These are phyloP conservation scores for Cepaea nemoralis DNA, from an alignment of 1,140 invertebrate genomes.

Conservation along the genomic window DNA sequence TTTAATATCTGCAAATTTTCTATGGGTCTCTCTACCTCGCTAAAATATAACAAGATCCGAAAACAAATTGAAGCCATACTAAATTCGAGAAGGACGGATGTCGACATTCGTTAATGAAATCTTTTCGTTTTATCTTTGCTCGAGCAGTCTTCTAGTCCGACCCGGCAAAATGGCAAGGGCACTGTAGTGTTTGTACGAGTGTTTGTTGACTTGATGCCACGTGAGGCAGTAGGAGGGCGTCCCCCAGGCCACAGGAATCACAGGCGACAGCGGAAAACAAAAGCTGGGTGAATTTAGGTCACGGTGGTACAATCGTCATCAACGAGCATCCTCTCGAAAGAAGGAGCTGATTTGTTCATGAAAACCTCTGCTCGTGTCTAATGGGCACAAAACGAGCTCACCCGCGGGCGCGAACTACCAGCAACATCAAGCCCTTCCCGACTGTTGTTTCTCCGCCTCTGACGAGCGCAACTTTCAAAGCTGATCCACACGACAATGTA, in stretches of 20 bases:
- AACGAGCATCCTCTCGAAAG: constrained; percentile 6
- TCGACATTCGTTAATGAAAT: background rate
- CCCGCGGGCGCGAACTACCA: background rate
- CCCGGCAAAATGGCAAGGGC: background rate
- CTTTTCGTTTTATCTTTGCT: constrained; percentile 5
- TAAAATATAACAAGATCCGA: background rate
- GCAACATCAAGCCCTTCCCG: background rate
- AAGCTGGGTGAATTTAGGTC: background rate
- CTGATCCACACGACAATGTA: constrained; percentile 5
- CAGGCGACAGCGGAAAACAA: constrained; percentile 1
- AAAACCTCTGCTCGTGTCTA: background rate
- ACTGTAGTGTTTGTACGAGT: background rate
- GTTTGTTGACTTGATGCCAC: background rate
- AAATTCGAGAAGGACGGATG: background rate
- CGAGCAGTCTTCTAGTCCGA: background rate
- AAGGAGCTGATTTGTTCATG: background rate
- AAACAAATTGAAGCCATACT: constrained; percentile 2
- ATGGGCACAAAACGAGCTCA: background rate
- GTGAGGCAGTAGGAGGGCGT: background rate
- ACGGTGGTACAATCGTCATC: constrained; percentile 9
- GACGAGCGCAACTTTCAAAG: background rate
- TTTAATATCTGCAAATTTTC: background rate
- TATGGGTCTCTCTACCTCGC: background rate
- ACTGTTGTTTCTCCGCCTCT: background rate
- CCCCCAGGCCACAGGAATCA: background rate